Base-by-base conservation (phyloP, 2,113 vertebrate species). In the Lichenostomus cassidix region DNA sequence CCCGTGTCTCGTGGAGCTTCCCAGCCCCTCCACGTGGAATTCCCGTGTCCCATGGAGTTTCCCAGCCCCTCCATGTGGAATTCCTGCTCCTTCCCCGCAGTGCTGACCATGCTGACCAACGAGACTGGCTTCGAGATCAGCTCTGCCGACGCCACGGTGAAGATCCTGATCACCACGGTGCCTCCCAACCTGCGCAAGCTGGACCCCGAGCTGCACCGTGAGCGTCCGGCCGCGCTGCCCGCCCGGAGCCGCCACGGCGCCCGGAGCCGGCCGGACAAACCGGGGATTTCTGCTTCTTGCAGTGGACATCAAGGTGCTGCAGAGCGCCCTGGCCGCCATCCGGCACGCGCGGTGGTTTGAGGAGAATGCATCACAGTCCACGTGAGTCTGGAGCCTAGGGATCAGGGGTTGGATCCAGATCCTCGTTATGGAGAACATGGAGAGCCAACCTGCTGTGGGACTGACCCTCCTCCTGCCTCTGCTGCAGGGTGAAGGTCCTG, bases 231-330 rank as follows among this genome's bases (percentile, higher is more conserved):
- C 15, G 5, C 0, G 50, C 14, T 10, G 5, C 68, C 68, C 20
- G 3, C 28, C 18, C 23, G 27, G 20, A 29, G 39, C 47, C 0
- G 8, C 52, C 7, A 6, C 28, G 1, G 27, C 0, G 11, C 33
- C 62, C 1, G 3, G 4, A 9, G 18, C 7, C 0, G 1, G 1
- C 33, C 1, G 21, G 4, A 21, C 3, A 12, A 44, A n/a, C 1
- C 1, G 12, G 74, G 25, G 2, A 2, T 47, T 70, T 69, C 7
- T 68, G 85, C 94, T 46, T 47, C 41, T 94, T 92, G 18, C 95
- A 99, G 99, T 99, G 99, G 99, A 99, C 93, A 99, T 99, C 96
- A 99, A 99, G 91, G 99, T 99, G 74, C 97, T 99, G 85, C 99
- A 99, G 96, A 99, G 99, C 7, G 99, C 99, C 20, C 98, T 99